phyloP scores from a whole-genome alignment of 2,113 vertebrate genomes.

The Jacana jacana region DNA sequence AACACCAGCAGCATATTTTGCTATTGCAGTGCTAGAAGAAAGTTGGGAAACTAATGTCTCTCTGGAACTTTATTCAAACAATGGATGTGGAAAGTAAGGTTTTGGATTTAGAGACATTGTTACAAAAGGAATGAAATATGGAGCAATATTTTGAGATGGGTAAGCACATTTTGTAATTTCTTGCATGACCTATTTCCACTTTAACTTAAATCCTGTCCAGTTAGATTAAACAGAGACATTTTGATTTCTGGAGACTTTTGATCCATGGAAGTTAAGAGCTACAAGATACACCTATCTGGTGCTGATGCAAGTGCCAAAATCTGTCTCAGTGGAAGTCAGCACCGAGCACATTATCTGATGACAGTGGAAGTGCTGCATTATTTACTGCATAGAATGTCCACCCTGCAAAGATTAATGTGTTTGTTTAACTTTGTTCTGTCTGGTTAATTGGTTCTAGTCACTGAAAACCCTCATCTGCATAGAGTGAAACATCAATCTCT shows the following conservation, averaged over 20 bases:
- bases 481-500: background rate
- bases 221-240: background rate
- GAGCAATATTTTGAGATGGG: constrained; percentile 7
- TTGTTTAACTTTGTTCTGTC: constrained; percentile 35
- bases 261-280: background rate
- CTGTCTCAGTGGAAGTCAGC: background rate
- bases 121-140: constrained; percentile 1
- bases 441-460: background rate
- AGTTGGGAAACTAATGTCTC: background rate
- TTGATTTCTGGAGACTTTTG: constrained; percentile 8
- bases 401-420: constrained; percentile 7
- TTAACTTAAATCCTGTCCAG: constrained; percentile 21
- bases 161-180: constrained; percentile 32
- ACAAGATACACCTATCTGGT: background rate
- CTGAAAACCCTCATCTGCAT: background rate
- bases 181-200: constrained; percentile 30
- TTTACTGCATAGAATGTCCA: constrained; percentile 10
- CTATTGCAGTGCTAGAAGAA: background rate
- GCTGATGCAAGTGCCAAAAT: background rate
- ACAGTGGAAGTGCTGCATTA: background rate
- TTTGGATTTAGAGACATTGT: background rate
- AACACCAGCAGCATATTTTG: constrained; percentile 17
- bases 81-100: background rate
- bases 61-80: constrained; percentile 36
- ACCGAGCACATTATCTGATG: background rate